Percentiles rank a stretch among this genome's conserved stretches.
Evolutionary conservation across 2,888 invertebrate species (phyloP).

Genomic region (Hydrotaea diabolus): DNA sequence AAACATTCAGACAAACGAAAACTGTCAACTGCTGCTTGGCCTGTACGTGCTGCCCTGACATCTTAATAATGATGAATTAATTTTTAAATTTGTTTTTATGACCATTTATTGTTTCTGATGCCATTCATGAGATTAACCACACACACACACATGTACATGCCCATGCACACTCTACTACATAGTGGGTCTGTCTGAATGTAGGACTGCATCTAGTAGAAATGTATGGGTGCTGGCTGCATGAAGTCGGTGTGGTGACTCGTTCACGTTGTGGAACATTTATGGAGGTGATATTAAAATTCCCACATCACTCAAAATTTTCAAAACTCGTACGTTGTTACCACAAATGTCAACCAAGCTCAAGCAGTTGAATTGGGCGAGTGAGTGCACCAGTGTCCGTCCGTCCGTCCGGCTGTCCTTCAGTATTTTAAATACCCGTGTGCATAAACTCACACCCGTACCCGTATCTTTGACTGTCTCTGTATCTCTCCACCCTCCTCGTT

Average conservation of each 20-base stretch:
- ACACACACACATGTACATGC: constrained; percentile 5
- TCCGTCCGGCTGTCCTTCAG: constrained; percentile 26
- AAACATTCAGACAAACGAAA: constrained; percentile 56
- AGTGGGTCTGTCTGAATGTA: not conserved
- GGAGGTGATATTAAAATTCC: constrained; percentile 64
- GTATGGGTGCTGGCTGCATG: not conserved
- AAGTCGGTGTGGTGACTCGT: not conserved
- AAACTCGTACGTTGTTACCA: constrained; percentile 30
- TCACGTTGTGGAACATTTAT: constrained; percentile 38
- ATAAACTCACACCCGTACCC: not conserved
- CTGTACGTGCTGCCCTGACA: constrained; percentile 71
- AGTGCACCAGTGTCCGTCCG: constrained; percentile 16
- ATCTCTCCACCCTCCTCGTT: not conserved
- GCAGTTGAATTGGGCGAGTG: constrained; percentile 30
- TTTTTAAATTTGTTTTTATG: constrained; percentile 73
- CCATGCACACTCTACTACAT: too few relatives aligned
- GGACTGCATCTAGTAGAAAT: not conserved
- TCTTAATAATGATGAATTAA: constrained; percentile 80
- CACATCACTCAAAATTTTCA: constrained; percentile 56
- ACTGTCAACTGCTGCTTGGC: constrained; percentile 74
- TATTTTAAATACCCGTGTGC: not conserved
- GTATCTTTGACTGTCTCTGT: constrained; percentile 2
- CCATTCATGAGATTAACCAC: constrained; percentile 57
- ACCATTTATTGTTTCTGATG: constrained; percentile 60
- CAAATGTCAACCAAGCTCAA: constrained; percentile 57